phyloP scores from a whole-genome alignment of 2,888 invertebrate species.

The Leucoma salicis region DNA sequence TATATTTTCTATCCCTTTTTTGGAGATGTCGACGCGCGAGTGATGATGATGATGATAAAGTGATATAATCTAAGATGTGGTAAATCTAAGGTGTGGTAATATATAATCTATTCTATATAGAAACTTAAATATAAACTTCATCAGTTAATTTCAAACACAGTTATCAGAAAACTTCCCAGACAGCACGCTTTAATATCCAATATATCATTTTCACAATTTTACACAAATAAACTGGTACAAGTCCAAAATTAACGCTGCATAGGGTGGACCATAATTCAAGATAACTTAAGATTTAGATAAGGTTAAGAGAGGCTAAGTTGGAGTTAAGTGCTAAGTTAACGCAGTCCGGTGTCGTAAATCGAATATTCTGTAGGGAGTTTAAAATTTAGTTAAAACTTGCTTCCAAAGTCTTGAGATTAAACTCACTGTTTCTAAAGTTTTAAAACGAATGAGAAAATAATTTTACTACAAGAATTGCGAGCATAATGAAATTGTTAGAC shows the following conservation, averaged over 20 bases:
- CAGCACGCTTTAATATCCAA: conserved; percentile 29
- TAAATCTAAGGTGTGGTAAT: too few relatives aligned
- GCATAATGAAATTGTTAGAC: too few relatives aligned
- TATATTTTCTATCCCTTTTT: too few relatives aligned
- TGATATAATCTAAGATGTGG: too few relatives aligned
- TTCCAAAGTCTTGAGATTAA: conserved; percentile 19
- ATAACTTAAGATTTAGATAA: conserved; percentile 66
- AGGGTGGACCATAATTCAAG: conserved; percentile 55
- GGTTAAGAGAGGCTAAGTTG: conserved; percentile 62
- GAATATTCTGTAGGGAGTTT: conserved; percentile 41
- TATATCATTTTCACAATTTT: conserved; percentile 54
- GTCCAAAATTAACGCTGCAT: conserved; percentile 57
- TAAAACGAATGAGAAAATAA: too few relatives aligned
- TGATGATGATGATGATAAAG: too few relatives aligned
- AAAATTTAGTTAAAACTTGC: conserved; percentile 38
- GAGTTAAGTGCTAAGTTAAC: conserved; percentile 62
- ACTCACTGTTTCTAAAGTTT: too few relatives aligned
- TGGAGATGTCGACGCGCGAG: too few relatives aligned
- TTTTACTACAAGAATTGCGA: too few relatives aligned
- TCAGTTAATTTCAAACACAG: conserved; percentile 18
- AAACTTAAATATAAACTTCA: conserved; percentile 26
- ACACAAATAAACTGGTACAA: conserved; percentile 51
- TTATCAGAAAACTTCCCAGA: conserved; percentile 9
- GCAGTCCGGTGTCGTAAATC: conserved; percentile 35
- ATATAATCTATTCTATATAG: too few relatives aligned